A percentile compares a stretch with the other conserved stretches of the same genome.
Evolutionary conservation across 2,113 vertebrate genomes (phyloP).

Genomic region (Peromyscus maniculatus): DNA sequence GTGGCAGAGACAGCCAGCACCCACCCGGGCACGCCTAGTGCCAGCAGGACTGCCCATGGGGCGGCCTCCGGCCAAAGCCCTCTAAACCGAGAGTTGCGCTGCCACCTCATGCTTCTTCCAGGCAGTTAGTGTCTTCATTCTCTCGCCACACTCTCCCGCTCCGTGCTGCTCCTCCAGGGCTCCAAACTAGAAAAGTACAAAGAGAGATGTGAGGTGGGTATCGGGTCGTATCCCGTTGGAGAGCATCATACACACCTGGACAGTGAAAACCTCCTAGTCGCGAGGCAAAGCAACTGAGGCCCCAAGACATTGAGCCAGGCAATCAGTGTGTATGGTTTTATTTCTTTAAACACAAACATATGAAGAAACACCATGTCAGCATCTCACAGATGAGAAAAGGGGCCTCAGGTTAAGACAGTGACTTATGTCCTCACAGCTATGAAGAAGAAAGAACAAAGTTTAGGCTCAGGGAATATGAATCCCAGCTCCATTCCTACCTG

Average conservation of each 20-base stretch:
- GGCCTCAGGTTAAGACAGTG: neutral
- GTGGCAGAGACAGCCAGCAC: slow-evolving; percentile 78
- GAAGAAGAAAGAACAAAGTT: neutral
- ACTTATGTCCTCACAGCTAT: neutral
- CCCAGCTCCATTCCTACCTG: neutral
- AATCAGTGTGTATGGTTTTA: neutral
- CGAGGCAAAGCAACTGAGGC: neutral
- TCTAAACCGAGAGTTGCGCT: slow-evolving; percentile 88
- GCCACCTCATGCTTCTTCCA: slow-evolving; percentile 93
- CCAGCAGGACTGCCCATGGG: slow-evolving; percentile 88
- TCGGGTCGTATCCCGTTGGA: fast-evolving
- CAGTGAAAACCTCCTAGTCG: too few species aligned
- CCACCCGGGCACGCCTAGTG: slow-evolving; percentile 82
- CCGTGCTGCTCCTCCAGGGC: slow-evolving; percentile 75
- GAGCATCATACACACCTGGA: neutral
- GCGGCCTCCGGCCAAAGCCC: slow-evolving; percentile 86
- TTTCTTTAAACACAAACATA: neutral
- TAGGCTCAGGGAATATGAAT: neutral
- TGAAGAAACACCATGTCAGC: neutral
- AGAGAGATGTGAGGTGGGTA: fast-evolving
- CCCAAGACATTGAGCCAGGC: neutral
- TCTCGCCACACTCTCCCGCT: slow-evolving; percentile 83
- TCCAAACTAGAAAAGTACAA: slow-evolving; percentile 72
- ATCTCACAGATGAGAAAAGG: neutral
- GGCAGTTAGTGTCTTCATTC: slow-evolving; percentile 89